Conservation (phyloP, 2,888 invertebrate species). For the Zootermopsis nevadensis region DNA sequence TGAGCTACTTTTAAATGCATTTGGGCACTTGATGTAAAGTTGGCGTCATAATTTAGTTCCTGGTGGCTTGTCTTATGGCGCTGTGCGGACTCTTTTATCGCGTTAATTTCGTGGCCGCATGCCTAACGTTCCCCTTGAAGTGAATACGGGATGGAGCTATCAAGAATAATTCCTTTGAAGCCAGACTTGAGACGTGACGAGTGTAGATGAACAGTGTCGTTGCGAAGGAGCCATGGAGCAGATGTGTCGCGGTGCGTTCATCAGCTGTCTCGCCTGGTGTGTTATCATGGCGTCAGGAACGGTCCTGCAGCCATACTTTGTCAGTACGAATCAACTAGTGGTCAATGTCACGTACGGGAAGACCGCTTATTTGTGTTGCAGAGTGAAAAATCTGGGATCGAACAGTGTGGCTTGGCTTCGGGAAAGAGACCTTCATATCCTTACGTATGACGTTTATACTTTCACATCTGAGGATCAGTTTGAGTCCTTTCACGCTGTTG, state of each 20-base stretch:
- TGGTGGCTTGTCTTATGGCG: too few species aligned
- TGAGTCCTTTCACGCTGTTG: neutral
- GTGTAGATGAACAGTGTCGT: too few species aligned
- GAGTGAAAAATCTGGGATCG: neutral
- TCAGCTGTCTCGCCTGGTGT: neutral
- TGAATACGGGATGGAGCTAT: too few species aligned
- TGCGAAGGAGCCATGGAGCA: neutral
- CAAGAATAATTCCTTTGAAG: slow-evolving; percentile 10
- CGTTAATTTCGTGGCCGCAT: too few species aligned
- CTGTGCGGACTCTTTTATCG: too few species aligned
- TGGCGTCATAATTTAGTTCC: too few species aligned
- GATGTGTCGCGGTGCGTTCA: neutral
- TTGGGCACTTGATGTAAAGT: too few species aligned
- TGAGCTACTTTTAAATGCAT: too few species aligned
- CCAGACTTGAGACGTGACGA: neutral
- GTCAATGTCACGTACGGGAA: neutral
- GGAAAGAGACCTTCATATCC: neutral
- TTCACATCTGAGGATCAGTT: slow-evolving; percentile 11
- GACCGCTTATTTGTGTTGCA: neutral
- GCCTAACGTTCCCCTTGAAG: too few species aligned
- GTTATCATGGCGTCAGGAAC: neutral
- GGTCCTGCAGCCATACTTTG: neutral
- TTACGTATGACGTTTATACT: slow-evolving; percentile 4
- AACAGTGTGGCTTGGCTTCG: neutral
- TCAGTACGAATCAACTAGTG: neutral